Evolutionary conservation across 2,888 invertebrate species (phyloP).

Genomic region (Scaptomyza flava): DNA sequence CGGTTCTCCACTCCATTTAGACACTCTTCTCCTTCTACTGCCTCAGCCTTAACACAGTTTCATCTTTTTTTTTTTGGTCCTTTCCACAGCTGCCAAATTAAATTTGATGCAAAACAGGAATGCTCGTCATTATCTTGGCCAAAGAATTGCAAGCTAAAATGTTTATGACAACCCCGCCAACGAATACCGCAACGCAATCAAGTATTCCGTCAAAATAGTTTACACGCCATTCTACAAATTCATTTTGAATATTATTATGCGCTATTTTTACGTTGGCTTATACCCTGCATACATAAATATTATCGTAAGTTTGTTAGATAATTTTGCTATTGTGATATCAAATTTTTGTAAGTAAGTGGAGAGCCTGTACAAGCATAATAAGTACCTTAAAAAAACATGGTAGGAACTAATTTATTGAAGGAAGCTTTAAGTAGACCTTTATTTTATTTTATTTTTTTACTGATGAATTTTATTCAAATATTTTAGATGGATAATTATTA

Average conservation of each 20-base stretch:
- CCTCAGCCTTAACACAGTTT: constrained; percentile 26
- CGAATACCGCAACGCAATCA: neutral
- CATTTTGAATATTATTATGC: constrained; percentile 29
- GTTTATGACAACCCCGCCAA: constrained; percentile 30
- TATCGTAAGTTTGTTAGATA: too few relatives aligned
- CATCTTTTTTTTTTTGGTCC: constrained; percentile 8
- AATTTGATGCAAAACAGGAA: constrained; percentile 53
- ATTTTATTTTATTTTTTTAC: too few relatives aligned
- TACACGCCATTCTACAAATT: constrained; percentile 23
- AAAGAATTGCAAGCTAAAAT: constrained; percentile 42
- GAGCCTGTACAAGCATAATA: too few relatives aligned
- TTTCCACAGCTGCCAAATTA: constrained; percentile 34
- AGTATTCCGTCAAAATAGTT: constrained; percentile 24
- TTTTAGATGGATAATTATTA: too few relatives aligned
- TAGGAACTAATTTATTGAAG: too few relatives aligned
- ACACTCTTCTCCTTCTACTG: neutral
- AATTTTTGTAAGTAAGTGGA: too few relatives aligned
- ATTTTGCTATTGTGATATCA: too few relatives aligned
- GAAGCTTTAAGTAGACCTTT: too few relatives aligned
- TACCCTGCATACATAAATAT: constrained; percentile 7
- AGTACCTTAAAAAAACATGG: too few relatives aligned
- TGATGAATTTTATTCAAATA: neutral
- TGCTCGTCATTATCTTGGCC: constrained; percentile 42
- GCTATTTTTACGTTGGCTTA: constrained; percentile 1
- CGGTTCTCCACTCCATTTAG: neutral